Conservation (phyloP, 2,797 vertebrate genomes). For the Coreius guichenoti region DNA sequence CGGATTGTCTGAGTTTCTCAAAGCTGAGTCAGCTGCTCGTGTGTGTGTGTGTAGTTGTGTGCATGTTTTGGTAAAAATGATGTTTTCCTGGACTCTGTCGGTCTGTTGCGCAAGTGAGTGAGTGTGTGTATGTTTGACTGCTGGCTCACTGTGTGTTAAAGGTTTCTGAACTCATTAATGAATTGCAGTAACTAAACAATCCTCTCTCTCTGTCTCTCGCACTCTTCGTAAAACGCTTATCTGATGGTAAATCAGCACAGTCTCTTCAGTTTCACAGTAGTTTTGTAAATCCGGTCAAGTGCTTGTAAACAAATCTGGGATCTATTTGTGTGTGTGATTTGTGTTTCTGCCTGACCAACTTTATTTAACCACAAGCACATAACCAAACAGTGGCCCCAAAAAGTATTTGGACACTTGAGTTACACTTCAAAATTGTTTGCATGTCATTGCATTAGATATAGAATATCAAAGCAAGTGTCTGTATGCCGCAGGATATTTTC, state of each 20-base stretch:
- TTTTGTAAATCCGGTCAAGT: constrained; percentile 37
- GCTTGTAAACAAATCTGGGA: constrained; percentile 44
- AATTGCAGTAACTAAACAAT: constrained; percentile 22
- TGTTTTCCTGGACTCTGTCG: constrained; percentile 51
- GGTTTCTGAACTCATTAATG: constrained; percentile 45
- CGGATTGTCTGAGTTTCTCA: constrained; percentile 21
- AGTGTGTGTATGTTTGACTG: constrained; percentile 42
- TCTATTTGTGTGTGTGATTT: constrained; percentile 30
- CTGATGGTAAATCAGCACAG: constrained; percentile 28
- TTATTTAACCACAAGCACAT: constrained; percentile 22
- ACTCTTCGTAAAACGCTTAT: neutral
- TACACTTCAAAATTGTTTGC: neutral
- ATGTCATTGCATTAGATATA: neutral
- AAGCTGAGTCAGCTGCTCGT: constrained; percentile 63
- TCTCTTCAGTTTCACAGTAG: constrained; percentile 29
- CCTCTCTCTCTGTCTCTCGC: neutral
- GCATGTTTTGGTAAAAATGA: constrained; percentile 26
- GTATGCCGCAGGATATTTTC: neutral
- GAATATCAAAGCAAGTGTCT: neutral
- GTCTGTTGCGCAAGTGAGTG: constrained; percentile 52
- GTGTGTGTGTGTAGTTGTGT: constrained; percentile 22
- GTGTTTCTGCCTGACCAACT: constrained; percentile 12
- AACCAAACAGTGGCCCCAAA: neutral
- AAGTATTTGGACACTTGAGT: neutral
- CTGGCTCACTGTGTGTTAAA: constrained; percentile 42